Conservation (phyloP, 2,888 invertebrate genomes). For the Augochlorella aurata region DNA sequence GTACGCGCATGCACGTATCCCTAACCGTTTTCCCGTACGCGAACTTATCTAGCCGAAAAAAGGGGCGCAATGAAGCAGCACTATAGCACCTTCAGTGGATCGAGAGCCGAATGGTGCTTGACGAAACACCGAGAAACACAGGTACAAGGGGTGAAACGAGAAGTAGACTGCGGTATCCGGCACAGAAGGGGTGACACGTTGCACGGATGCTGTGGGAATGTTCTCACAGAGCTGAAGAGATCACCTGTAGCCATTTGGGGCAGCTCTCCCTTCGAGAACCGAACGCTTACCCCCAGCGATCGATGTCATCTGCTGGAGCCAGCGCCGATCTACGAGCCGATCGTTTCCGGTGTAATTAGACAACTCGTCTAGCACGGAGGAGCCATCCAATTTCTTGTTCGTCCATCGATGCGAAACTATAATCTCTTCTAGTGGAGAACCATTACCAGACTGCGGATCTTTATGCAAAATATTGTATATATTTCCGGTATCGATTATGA, state of each 20-base stretch:
- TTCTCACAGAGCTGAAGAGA: conserved; percentile 76
- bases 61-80: conserved; percentile 64
- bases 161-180: conserved; percentile 57
- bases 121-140: conserved; percentile 50
- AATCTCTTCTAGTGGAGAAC: no score
- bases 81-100: conserved; percentile 67
- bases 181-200: conserved; percentile 74
- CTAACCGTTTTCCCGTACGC: conserved; percentile 78
- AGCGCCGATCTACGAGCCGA: conserved; percentile 42
- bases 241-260: conserved; percentile 78
- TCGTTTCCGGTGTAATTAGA: conserved; percentile 21
- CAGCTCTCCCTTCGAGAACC: conserved; percentile 43
- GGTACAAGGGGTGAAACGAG: conserved; percentile 52
- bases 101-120: conserved; percentile 51
- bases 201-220: conserved; percentile 79
- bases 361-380: not conserved
- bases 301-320: conserved; percentile 62
- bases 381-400: not conserved
- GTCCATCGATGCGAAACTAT: not conserved
- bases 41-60: conserved; percentile 70
- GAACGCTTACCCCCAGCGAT: conserved; percentile 66
- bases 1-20: conserved; percentile 44
- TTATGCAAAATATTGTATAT: no score
- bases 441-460: not conserved
- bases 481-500: no score